Percentiles rank a stretch among this genome's conserved stretches.
These are phyloP conservation scores for Calameuta filiformis DNA, from an alignment of 2,888 invertebrate species.

Conservation along the genomic window DNA sequence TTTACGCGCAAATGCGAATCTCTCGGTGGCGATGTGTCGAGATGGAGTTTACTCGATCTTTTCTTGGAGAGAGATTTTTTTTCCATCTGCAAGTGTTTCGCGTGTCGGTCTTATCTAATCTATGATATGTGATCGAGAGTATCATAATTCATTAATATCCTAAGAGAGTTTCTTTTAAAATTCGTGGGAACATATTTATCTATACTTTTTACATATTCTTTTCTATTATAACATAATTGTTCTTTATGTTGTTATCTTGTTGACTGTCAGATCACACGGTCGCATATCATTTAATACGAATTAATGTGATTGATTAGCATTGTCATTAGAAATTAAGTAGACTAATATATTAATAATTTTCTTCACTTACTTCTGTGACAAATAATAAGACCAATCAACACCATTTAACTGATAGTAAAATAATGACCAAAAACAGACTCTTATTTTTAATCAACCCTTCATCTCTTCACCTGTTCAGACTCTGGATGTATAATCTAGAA, in stretches of 20 bases:
- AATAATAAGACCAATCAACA: not conserved
- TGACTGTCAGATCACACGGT: not conserved
- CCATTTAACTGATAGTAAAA: not conserved
- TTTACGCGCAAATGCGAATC: not conserved
- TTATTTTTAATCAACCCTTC: not conserved
- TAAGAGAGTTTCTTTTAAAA: not conserved
- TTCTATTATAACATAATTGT: not conserved
- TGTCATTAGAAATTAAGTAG: not conserved
- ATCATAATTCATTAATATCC: not conserved
- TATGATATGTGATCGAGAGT: not conserved
- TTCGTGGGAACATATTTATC: not conserved
- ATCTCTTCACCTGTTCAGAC: not conserved
- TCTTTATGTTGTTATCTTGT: not conserved
- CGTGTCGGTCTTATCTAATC: not conserved
- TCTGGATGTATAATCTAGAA: not conserved
- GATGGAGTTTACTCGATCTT: not conserved
- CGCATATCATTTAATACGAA: too few relatives aligned
- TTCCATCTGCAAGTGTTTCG: not conserved
- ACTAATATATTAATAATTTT: not conserved
- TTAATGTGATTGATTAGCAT: too few relatives aligned
- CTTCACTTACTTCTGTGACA: not conserved
- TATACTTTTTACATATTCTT: not conserved
- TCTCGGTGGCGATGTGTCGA: not conserved
- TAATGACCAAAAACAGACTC: not conserved
- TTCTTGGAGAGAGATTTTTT: not conserved